Percentiles rank a stretch among this genome's conserved stretches.
These are phyloP conservation scores for Meliscaeva auricollis DNA, from an alignment of 2,888 invertebrate genomes.

Conservation along the genomic window DNA sequence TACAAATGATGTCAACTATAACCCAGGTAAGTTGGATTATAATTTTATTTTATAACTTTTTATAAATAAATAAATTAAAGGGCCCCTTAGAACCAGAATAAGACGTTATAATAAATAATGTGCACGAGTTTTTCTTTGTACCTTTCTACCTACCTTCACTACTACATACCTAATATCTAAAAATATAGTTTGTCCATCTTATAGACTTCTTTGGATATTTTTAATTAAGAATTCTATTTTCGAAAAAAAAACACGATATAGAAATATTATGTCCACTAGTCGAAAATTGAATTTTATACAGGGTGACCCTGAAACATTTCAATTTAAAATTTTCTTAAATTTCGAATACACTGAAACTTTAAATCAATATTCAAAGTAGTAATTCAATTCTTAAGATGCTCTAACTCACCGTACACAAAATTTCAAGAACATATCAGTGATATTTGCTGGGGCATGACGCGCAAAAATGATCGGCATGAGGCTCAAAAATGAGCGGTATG, in stretches of 20 bases:
- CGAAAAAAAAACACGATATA: conserved; percentile 19
- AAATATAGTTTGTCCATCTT: conserved; percentile 17
- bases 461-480: too few relatives aligned
- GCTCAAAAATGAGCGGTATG: too few relatives aligned
- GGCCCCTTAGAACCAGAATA: conserved; percentile 25
- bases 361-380: too few relatives aligned
- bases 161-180: neutral
- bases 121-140: conserved; percentile 13
- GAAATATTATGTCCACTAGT: conserved; percentile 28
- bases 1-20: conserved; percentile 92
- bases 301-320: neutral
- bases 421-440: too few relatives aligned
- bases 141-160: neutral
- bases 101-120: conserved; percentile 55
- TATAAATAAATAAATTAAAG: conserved; percentile 26
- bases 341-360: too few relatives aligned
- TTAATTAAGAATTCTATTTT: conserved; percentile 70
- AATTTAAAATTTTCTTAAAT: too few relatives aligned
- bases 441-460: too few relatives aligned
- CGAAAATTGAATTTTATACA: conserved; percentile 44
- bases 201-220: conserved; percentile 36
- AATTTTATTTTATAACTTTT: neutral
- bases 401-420: too few relatives aligned
- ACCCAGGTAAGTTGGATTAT: conserved; percentile 89
- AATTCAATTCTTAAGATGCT: too few relatives aligned